Evolutionary conservation across 2,888 invertebrate species (phyloP), one percentile per base, ranked within the genome.

Genomic region (Scaptomyza caliginosa): DNA sequence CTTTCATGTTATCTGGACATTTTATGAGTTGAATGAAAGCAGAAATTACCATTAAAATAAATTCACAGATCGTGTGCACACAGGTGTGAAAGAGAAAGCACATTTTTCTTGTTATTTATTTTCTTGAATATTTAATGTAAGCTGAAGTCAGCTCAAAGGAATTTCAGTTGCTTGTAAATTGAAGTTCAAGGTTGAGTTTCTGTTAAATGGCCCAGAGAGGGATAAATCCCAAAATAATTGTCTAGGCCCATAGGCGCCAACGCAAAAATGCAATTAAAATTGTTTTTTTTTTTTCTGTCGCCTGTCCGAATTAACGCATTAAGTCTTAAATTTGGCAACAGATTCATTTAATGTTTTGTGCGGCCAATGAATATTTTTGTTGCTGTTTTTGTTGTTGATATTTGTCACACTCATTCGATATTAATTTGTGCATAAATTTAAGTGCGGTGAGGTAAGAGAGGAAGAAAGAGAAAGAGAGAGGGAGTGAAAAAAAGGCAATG

Each of bases 11-110:
- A 69, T 55, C 58, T 55, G 51, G 43, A 65, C 49, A 51, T 59
- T 62, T 67, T 42, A 63, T 28, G 55, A 46, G 34, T 28, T 39
- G 28, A 63, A 49, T 54, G 48, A 71, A 73, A 66, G 45, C 62
- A 65, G 63, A 75, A 79, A 68, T 58, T 63, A 45, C 50, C 63
- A 74, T 79, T 45, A 23, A 66, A 67, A 83, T 83, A 55, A 83
- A 82, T 74, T 76, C 52, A 38, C 64, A 60, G 60, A 40, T 38
- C 13, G 32, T 58, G 16, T 69, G 48, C 50, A n/a, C n/a, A n/a
- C n/a, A 75, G 73, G 79, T 78, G 71, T 58, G 58, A 70, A 70
- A 57, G 59, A 64, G 59, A 65, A 42, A 69, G 74, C 51, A 32
- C 38, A 17, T 16, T 51, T 36, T 8, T 67, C 42, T 10, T 30